phyloP scores from a whole-genome alignment of 2,113 vertebrate genomes.

The Scatophagus argus region DNA sequence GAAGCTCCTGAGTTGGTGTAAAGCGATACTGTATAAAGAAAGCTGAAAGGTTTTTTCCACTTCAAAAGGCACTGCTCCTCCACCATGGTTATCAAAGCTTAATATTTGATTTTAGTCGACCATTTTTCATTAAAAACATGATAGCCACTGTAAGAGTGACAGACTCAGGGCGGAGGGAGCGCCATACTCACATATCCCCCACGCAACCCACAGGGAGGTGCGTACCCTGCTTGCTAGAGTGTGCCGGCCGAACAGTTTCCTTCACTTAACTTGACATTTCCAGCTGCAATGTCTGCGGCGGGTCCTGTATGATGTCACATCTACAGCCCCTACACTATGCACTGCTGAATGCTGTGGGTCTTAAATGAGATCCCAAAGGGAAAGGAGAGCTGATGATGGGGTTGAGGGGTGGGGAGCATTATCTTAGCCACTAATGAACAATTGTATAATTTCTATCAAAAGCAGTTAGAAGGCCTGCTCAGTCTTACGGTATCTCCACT shows the following conservation, averaged over 20 bases:
- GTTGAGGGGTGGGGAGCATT: conserved; percentile 57
- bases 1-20: conserved; percentile 47
- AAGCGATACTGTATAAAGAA: conserved; percentile 48
- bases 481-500: conserved; percentile 80
- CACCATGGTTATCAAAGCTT: conserved; percentile 72
- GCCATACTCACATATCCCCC: conserved; percentile 19
- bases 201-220: conserved; percentile 68
- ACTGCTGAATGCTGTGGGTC: conserved; percentile 74
- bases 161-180: conserved; percentile 51
- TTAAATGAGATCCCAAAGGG: conserved; percentile 87
- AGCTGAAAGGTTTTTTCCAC: conserved; percentile 70
- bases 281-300: conserved; percentile 73
- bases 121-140: conserved; percentile 74
- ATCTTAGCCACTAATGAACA: conserved; percentile 86
- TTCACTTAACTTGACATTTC: conserved; percentile 85
- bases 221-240: conserved; percentile 81
- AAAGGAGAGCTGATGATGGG: conserved; percentile 49
- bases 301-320: conserved; percentile 79
- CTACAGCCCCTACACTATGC: conserved; percentile 68
- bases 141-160: conserved; percentile 70
- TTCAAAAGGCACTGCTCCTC: conserved; percentile 62
- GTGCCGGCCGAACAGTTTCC: conserved; percentile 75
- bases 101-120: conserved; percentile 75
- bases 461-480: conserved; percentile 81
- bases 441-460: conserved; percentile 88